These are phyloP conservation scores for Amphiduros pacificus DNA, from an alignment of 2,888 invertebrate genomes.

Conservation along the genomic window DNA sequence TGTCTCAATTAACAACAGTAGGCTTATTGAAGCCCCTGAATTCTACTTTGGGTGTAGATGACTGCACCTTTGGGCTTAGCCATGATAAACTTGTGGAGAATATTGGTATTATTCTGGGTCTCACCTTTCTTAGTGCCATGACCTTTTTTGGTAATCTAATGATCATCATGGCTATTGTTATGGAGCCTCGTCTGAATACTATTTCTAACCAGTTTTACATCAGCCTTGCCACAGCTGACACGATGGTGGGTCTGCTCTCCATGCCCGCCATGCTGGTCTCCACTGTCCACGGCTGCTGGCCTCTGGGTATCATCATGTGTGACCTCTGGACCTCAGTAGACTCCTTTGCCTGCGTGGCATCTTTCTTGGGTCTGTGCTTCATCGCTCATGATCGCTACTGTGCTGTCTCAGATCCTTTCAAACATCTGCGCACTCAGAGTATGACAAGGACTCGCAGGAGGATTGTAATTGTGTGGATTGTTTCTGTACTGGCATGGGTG, in stretches of 20 bases:
- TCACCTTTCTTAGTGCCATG: neutral
- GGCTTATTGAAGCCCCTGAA: too few relatives aligned
- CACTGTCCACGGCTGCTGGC: neutral
- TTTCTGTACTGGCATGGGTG: neutral
- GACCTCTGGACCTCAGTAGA: neutral
- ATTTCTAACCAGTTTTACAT: neutral
- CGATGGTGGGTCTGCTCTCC: neutral
- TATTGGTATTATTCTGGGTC: neutral
- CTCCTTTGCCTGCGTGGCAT: slow-evolving; percentile 1
- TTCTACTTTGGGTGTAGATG: too few relatives aligned
- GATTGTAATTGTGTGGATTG: neutral
- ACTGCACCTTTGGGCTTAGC: neutral
- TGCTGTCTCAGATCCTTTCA: neutral
- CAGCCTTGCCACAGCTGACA: neutral
- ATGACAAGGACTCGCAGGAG: neutral
- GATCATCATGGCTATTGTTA: neutral
- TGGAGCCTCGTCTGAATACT: neutral
- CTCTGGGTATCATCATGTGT: neutral
- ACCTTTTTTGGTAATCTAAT: slow-evolving; percentile 1
- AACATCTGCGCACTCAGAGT: neutral
- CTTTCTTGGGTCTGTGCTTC: neutral
- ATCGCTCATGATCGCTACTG: neutral
- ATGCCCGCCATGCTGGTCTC: slow-evolving; percentile 1
- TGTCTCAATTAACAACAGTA: too few relatives aligned
- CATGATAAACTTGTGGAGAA: neutral